Percentiles rank a stretch among this genome's conserved stretches.
Conservation (phyloP, 53 echinoderm and acorn worm species). For the Holothuria leucospilota region DNA sequence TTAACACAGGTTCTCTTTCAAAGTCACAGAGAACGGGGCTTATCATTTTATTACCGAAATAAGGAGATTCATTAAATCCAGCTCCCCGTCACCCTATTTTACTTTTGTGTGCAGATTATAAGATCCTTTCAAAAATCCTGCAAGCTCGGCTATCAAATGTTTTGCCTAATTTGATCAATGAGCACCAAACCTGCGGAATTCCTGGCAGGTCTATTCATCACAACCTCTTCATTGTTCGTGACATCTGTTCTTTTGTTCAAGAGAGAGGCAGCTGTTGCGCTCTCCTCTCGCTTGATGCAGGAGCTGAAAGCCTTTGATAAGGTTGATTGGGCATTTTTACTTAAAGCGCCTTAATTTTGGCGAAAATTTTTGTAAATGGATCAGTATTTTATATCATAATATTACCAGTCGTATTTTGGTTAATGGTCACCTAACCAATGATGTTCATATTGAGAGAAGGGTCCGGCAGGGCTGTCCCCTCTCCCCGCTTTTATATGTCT, state of each 20-base stretch:
- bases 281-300: constrained; percentile 57
- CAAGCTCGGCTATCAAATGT: constrained; percentile 38
- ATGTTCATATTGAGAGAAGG: no score
- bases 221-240: constrained; percentile 66
- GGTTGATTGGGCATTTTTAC: constrained; percentile 52
- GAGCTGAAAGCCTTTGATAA: constrained; percentile 71
- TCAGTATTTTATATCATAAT: constrained; percentile 33
- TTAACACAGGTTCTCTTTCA: not conserved
- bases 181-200: constrained; percentile 62
- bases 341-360: constrained; percentile 48
- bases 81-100: constrained; percentile 46
- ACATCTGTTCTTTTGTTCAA: constrained; percentile 34
- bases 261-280: constrained; percentile 31
- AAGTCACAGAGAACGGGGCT: constrained; percentile 53
- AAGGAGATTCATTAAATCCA: constrained; percentile 50
- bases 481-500: no score
- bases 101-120: constrained; percentile 73
- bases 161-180: constrained; percentile 31
- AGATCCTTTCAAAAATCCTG: constrained; percentile 62
- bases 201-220: constrained; percentile 69
- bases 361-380: constrained; percentile 40
- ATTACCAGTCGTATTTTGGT: no score
- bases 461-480: no score
- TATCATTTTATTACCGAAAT: constrained; percentile 67
- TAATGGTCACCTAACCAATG: no score